Conservation (phyloP, 2,113 vertebrate genomes). For the Amphiprion percula region DNA sequence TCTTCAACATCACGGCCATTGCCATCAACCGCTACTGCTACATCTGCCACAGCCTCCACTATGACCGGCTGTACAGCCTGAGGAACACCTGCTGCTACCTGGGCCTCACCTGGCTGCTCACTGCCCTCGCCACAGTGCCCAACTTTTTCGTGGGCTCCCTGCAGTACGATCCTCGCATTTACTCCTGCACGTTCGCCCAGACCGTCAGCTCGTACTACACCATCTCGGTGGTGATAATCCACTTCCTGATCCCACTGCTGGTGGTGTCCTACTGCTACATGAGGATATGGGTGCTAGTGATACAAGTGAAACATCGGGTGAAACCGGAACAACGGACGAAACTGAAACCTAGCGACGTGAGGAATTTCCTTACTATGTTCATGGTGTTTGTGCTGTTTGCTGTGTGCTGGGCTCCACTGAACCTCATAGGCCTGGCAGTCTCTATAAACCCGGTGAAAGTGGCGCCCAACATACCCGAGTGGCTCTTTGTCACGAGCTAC, state of each 20-base stretch:
- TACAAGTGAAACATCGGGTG: constrained; percentile 81
- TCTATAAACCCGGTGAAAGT: constrained; percentile 76
- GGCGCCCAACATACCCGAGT: constrained; percentile 77
- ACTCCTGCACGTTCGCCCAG: constrained; percentile 83
- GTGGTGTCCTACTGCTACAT: constrained; percentile 87
- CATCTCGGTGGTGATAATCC: constrained; percentile 83
- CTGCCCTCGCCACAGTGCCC: constrained; percentile 81
- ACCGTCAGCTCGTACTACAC: constrained; percentile 85
- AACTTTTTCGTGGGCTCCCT: constrained; percentile 85
- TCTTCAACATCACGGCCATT: constrained; percentile 83
- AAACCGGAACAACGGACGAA: constrained; percentile 78
- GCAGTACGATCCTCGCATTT: constrained; percentile 84
- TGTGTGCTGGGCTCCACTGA: constrained; percentile 82
- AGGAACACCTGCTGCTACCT: constrained; percentile 83
- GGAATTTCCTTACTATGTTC: constrained; percentile 86
- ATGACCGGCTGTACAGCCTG: constrained; percentile 82
- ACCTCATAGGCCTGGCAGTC: constrained; percentile 80
- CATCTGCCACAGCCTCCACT: constrained; percentile 83
- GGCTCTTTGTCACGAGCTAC: constrained; percentile 82
- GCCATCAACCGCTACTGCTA: constrained; percentile 84
- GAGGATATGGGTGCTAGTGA: constrained; percentile 85
- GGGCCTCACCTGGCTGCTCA: constrained; percentile 84
- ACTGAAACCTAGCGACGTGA: constrained; percentile 82
- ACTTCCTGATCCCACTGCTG: constrained; percentile 84
- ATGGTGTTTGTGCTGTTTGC: constrained; percentile 83